Evolutionary conservation across 1,140 invertebrate genomes (phyloP).

Genomic region (Drosophila saltans): DNA sequence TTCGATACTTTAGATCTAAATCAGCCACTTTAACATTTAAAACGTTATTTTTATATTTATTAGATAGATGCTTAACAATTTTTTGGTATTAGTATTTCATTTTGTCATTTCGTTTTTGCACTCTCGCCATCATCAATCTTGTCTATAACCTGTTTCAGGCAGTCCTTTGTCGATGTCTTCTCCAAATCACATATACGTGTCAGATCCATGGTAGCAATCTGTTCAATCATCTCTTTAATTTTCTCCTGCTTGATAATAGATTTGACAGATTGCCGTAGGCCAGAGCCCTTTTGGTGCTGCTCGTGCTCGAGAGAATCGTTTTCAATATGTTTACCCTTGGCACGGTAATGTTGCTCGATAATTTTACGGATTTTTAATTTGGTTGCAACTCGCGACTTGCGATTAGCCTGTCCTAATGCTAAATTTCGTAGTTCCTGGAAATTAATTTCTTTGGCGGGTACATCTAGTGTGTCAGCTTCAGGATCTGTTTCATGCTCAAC

Average conservation of each 20-base stretch:
- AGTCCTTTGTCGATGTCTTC: constrained; percentile 78
- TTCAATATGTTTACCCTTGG: constrained; percentile 75
- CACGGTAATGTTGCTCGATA: constrained; percentile 76
- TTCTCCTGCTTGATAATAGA: constrained; percentile 84
- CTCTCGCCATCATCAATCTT: constrained; percentile 69
- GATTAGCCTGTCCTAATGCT: constrained; percentile 58
- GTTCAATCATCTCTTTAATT: constrained; percentile 83
- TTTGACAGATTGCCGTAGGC: constrained; percentile 83
- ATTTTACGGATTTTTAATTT: constrained; percentile 69
- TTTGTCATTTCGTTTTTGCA: constrained; percentile 44
- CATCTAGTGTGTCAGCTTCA: constrained; percentile 14
- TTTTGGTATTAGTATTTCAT: neutral
- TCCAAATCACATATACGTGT: constrained; percentile 78
- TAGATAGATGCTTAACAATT: constrained; percentile 16
- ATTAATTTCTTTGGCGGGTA: constrained; percentile 69
- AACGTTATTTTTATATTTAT: constrained; percentile 13
- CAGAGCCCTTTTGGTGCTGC: constrained; percentile 38
- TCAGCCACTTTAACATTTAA: constrained; percentile 4
- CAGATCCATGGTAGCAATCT: constrained; percentile 81
- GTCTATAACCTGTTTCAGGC: constrained; percentile 80
- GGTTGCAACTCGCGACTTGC: constrained; percentile 63
- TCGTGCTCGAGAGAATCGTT: constrained; percentile 59
- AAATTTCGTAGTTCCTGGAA: constrained; percentile 75
- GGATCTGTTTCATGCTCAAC: constrained; percentile 17
- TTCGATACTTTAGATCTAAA: neutral